These are phyloP conservation scores for Potorous gilbertii DNA, from an alignment of 2,797 vertebrate species.

Conservation along the genomic window DNA sequence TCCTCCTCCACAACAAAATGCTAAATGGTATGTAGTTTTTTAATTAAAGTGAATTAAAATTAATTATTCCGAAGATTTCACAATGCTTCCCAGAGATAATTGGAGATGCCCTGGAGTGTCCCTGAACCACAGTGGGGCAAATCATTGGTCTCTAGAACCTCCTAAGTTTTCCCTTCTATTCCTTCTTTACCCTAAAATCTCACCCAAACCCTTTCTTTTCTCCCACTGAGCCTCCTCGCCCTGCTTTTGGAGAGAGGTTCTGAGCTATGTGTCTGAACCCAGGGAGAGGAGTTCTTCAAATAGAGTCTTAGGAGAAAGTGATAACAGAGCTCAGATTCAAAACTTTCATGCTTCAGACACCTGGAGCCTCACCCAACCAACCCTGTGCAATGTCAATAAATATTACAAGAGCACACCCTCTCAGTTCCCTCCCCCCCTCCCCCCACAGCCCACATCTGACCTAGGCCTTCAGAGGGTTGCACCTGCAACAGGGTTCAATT, in stretches of 20 bases:
- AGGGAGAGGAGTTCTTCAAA: background rate
- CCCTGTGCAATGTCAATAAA: background rate
- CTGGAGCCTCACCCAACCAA: background rate
- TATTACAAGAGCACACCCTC: background rate
- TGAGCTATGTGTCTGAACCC: background rate
- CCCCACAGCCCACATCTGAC: background rate
- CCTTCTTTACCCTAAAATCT: background rate
- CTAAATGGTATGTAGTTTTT: background rate
- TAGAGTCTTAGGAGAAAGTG: background rate
- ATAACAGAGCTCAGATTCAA: background rate
- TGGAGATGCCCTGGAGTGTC: background rate
- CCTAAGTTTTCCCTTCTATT: background rate
- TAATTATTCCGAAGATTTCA: background rate
- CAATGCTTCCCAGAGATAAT: background rate
- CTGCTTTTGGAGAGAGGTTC: background rate
- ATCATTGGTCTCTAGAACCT: background rate
- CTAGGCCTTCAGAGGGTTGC: background rate
- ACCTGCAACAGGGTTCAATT: background rate
- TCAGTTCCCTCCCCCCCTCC: background rate
- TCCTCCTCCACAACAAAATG: background rate
- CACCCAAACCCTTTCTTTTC: background rate
- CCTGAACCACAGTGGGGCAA: background rate
- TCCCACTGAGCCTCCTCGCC: background rate
- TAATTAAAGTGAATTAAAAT: constrained; percentile 4
- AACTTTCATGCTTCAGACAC: background rate